A percentile compares a stretch with the other conserved stretches of the same genome.
These are phyloP conservation scores for Caenorhabditis drosophilae DNA, from an alignment of 2,888 invertebrate species.

Conservation along the genomic window DNA sequence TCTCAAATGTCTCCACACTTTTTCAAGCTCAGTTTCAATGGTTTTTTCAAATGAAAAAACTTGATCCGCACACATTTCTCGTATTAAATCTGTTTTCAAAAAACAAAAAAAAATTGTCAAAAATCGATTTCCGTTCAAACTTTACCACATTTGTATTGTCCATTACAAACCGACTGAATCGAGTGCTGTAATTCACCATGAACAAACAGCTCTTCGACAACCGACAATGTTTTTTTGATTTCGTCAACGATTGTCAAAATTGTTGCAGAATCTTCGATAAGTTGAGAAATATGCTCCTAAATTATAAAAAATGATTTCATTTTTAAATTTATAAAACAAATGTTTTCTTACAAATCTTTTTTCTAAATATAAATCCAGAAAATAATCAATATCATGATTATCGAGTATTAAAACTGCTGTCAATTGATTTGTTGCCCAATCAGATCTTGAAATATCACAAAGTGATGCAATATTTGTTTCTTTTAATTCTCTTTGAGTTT, in stretches of 20 bases:
- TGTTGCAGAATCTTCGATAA: conserved; percentile 42
- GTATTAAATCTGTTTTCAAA: conserved; percentile 25
- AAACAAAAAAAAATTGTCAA: too few relatives aligned
- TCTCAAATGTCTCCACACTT: conserved; percentile 32
- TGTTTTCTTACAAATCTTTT: conserved; percentile 47
- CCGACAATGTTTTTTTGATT: conserved; percentile 40
- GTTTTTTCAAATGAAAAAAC: conserved; percentile 40
- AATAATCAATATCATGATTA: conserved; percentile 46
- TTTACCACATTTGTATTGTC: conserved; percentile 42
- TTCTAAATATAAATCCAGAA: conserved; percentile 57
- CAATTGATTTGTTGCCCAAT: conserved; percentile 61
- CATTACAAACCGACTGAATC: conserved; percentile 42
- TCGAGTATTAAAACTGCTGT: conserved; percentile 54
- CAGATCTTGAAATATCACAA: conserved; percentile 37
- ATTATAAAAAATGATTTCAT: conserved; percentile 4
- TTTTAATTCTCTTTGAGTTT: conserved; percentile 27
- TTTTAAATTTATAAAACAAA: background rate
- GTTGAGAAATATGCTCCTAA: conserved; percentile 28
- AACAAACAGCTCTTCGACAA: conserved; percentile 46
- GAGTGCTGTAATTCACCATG: conserved; percentile 46
- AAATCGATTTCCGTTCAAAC: background rate
- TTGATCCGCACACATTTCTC: conserved; percentile 40
- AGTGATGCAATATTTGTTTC: conserved; percentile 16
- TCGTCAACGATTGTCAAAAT: conserved; percentile 48
- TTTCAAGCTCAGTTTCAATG: conserved; percentile 41